phyloP scores from a whole-genome alignment of 2,888 invertebrate genomes.

The Minunthozetes semirufus region DNA sequence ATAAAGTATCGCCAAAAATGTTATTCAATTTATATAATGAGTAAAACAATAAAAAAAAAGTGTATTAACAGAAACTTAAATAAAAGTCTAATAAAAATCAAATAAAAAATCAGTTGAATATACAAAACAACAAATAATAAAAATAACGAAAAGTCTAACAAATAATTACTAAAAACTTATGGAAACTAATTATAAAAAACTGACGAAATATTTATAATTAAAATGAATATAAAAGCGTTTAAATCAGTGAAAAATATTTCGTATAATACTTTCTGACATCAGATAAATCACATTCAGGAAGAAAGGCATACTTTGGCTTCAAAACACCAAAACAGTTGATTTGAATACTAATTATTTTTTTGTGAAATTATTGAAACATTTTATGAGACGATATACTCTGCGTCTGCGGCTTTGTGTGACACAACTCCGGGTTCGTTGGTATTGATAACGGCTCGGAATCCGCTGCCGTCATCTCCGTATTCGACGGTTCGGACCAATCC shows the following conservation, averaged over 20 bases:
- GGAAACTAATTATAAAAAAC: no score
- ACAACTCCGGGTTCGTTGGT: constrained; percentile 35
- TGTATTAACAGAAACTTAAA: not conserved
- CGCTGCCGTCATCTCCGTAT: constrained; percentile 27
- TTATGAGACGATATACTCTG: constrained; percentile 32
- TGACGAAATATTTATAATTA: not conserved
- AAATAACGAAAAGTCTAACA: no score
- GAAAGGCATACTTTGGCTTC: not conserved
- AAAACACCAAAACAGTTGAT: not conserved
- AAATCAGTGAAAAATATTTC: not conserved
- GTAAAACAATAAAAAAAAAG: not conserved
- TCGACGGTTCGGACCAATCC: constrained; percentile 34
- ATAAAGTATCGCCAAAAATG: not conserved
- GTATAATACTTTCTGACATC: not conserved
- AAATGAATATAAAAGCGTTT: not conserved
- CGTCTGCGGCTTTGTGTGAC: constrained; percentile 32
- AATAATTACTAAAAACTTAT: no score
- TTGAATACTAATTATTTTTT: not conserved
- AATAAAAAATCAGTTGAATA: no score
- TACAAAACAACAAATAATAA: no score
- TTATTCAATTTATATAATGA: not conserved
- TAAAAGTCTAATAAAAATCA: no score
- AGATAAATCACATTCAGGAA: not conserved
- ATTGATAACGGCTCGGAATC: constrained; percentile 29
- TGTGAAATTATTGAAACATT: not conserved